Base-by-base conservation (phyloP, 2,888 invertebrate species). In the Campaea margaritaria region DNA sequence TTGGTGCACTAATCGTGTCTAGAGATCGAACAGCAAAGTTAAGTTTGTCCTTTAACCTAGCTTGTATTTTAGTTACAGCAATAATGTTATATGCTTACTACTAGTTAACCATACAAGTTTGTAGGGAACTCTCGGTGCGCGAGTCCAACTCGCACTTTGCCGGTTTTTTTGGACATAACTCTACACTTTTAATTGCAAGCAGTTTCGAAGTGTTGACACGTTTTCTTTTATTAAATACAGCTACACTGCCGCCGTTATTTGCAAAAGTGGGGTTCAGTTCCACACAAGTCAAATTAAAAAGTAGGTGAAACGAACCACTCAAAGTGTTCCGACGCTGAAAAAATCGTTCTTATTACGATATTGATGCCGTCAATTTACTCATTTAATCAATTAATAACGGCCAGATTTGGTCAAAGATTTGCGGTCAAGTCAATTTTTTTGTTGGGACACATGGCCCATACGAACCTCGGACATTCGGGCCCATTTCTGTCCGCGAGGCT, bases 401-500 rank as follows among this genome's bases (percentile, higher is more conserved):
- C 65, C 55, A 38, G 36, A 60, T 67, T 67, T 62, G 67, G 69
- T 45, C 43, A 47, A 45, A 58, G 42, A 27, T 56, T 63, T 28
- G 55, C 55, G 62, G 58, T 62, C 49, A 45, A 2, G 14, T 38
- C 46, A 44, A 58, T 15, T 69, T 65, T n/a, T 69, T 69, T 64
- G 57, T 51, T 61, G 44, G 46, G 39, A 47, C 64, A 52, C 72
- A 70, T 68, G 65, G 69, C 70, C 45, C 65, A 67, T 68, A 68
- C 70, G 72, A 74, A 27, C 21, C 46, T 70, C 57, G 67, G 62
- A 14, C 64, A 75, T 72, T 78, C 76, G 67, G 73, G 75, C 69
- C n/a, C 76, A 74, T 69, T 70, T 54, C 55, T 16, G 21, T 9
- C 31, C 46, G 45, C 42, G 51, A 45, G 50, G 68, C 73, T 72